phyloP scores from a whole-genome alignment of 2,113 vertebrate genomes.

The Chloebia gouldiae region DNA sequence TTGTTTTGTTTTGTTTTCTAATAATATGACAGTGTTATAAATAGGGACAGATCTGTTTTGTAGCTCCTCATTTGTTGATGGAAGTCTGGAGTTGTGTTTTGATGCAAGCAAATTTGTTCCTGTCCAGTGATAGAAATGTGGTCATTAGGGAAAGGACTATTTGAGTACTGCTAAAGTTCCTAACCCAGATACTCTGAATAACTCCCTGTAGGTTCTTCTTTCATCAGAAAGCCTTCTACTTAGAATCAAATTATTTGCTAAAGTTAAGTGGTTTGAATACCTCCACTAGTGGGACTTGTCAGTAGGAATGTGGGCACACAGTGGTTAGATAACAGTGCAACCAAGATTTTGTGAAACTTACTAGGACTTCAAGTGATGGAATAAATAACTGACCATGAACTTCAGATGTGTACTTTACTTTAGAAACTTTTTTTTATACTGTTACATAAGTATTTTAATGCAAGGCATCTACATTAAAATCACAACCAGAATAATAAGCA shows the following conservation, averaged over 20 bases:
- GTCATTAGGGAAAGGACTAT: not conserved
- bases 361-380: not conserved
- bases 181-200: not conserved
- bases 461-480: not conserved
- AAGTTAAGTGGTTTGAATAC: not conserved
- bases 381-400: not conserved
- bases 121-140: not conserved
- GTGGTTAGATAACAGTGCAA: not conserved
- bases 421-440: not conserved
- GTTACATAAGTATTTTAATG: not conserved
- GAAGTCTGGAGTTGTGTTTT: not conserved
- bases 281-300: not conserved
- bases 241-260: not conserved
- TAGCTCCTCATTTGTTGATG: not conserved
- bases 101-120: not conserved
- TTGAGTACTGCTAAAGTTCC: not conserved
- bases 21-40: not conserved
- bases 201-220: not conserved
- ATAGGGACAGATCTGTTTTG: not conserved
- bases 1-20: too few relatives aligned
- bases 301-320: not conserved
- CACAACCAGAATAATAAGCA: not conserved
- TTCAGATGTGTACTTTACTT: not conserved
- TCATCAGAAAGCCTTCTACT: not conserved
- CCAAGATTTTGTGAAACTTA: not conserved